Percentiles rank a stretch among this genome's conserved stretches.
phyloP scores from a whole-genome alignment of 2,888 invertebrate species.

The Dinocampus coccinellae region DNA sequence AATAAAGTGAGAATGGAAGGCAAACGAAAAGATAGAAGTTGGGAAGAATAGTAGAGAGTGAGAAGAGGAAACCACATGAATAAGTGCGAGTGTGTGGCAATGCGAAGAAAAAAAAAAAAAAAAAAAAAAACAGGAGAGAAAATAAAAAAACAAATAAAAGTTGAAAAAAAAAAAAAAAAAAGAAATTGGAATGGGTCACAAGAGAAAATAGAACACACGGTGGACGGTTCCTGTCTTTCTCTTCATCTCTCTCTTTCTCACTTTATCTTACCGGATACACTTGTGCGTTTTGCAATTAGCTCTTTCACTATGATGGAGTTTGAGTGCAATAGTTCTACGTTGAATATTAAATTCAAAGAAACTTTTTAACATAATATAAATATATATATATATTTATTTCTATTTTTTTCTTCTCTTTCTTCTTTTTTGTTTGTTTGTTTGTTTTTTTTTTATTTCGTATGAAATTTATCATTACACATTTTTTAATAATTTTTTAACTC shows the following conservation, averaged over 20 bases:
- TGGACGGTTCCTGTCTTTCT: constrained; percentile 16
- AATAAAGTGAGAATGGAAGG: constrained; percentile 35
- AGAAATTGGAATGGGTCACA: constrained; percentile 30
- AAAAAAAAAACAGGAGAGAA: neutral
- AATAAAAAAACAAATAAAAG: constrained; percentile 13
- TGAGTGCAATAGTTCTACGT: constrained; percentile 28
- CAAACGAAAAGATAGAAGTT: constrained; percentile 30
- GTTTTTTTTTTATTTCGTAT: neutral
- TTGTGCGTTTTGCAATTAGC: constrained; percentile 52
- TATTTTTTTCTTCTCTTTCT: neutral
- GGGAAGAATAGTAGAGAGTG: neutral
- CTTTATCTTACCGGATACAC: constrained; percentile 47
- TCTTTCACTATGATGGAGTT: constrained; percentile 22
- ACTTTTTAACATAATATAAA: constrained; percentile 18
- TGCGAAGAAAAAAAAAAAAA: too few relatives aligned
- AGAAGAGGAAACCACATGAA: constrained; percentile 11
- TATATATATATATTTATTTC: constrained; percentile 11
- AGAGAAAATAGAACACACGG: constrained; percentile 41
- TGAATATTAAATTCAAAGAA: constrained; percentile 24
- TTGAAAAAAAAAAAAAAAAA: constrained; percentile 29
- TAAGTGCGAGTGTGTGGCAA: too few relatives aligned
- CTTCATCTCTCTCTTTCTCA: too few relatives aligned
- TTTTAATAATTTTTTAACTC: too few relatives aligned
- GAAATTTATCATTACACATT: too few relatives aligned
- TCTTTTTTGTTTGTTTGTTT: neutral